These are phyloP conservation scores for Buceros bicornis DNA, from an alignment of 2,797 vertebrate species.

Conservation along the genomic window DNA sequence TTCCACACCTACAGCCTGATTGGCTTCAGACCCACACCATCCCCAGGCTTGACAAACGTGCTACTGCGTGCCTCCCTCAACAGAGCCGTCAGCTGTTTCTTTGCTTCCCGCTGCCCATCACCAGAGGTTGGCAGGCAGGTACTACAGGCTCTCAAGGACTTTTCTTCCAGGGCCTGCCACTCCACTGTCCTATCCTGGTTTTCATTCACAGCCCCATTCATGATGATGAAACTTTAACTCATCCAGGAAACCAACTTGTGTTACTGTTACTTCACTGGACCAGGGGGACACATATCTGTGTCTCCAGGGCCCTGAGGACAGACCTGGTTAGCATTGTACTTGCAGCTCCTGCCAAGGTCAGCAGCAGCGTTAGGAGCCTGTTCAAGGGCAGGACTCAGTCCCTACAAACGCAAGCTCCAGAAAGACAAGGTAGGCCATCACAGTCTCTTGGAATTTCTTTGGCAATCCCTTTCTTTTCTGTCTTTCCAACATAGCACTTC, in stretches of 20 bases:
- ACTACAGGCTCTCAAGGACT: not conserved
- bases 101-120: not conserved
- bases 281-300: rapidly evolving
- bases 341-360: not conserved
- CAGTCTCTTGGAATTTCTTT: not conserved
- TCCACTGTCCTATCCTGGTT: not conserved
- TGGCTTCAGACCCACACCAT: not conserved
- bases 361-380: not conserved
- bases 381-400: not conserved
- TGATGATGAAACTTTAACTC: constrained; percentile 3
- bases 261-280: not conserved
- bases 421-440: not conserved
- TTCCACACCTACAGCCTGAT: not conserved
- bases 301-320: not conserved
- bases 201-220: constrained; percentile 29
- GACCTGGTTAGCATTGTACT: rapidly evolving
- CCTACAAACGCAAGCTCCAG: not conserved
- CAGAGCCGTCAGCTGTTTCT: constrained; percentile 10
- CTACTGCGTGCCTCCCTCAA: not conserved
- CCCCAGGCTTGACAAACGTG: not conserved
- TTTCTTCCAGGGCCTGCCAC: not conserved
- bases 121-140: not conserved
- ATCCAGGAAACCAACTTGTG: not conserved
- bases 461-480: not conserved
- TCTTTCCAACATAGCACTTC: not conserved